Evolutionary conservation across 2,113 vertebrate species (phyloP).

Genomic region (Amazona guildingii): DNA sequence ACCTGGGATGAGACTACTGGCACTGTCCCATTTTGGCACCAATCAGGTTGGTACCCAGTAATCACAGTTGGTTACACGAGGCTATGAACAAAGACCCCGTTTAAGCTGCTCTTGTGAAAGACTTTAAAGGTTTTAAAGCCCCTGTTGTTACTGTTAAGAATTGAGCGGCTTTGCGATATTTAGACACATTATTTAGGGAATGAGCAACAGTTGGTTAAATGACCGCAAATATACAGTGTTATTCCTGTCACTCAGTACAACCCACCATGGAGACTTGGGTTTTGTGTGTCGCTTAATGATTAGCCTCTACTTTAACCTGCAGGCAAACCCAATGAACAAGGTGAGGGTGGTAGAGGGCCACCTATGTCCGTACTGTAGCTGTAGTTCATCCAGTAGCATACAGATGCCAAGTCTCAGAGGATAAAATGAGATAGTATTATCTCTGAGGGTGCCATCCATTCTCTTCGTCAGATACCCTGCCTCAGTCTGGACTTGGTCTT

Average conservation of each 20-base stretch:
- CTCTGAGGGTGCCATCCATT: background rate
- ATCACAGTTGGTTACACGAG: background rate
- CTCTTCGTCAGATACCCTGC: background rate
- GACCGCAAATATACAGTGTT: background rate
- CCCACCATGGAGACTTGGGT: accelerated
- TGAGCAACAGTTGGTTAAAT: background rate
- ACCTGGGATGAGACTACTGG: background rate
- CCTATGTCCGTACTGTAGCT: background rate
- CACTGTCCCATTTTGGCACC: background rate
- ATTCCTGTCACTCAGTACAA: background rate
- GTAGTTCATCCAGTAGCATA: background rate
- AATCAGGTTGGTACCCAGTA: background rate
- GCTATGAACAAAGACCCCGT: background rate
- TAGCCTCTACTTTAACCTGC: background rate
- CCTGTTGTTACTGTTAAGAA: background rate
- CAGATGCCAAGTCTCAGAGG: background rate
- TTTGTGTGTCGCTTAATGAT: background rate
- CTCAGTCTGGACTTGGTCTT: background rate
- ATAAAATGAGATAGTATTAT: background rate
- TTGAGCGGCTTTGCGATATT: accelerated
- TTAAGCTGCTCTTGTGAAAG: background rate
- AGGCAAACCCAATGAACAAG: background rate
- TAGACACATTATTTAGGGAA: background rate
- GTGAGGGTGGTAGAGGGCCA: background rate
- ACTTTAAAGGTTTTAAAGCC: background rate